These are phyloP conservation scores for Fringilla coelebs DNA, from an alignment of 2,797 vertebrate genomes.

Conservation along the genomic window DNA sequence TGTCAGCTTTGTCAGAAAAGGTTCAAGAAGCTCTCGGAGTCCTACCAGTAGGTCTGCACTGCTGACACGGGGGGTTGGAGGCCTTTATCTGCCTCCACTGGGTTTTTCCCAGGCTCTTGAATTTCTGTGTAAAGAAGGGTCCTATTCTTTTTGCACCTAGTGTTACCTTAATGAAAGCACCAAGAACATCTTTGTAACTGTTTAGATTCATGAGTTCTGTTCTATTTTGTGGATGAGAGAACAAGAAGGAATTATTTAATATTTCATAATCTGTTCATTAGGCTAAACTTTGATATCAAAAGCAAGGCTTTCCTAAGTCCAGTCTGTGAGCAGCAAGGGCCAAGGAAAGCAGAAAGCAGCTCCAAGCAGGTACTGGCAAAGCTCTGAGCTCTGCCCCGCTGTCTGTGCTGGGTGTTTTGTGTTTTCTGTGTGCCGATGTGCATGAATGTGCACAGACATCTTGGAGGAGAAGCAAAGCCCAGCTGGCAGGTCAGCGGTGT, in stretches of 20 bases:
- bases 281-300: neutral
- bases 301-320: neutral
- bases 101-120: neutral
- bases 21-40: neutral
- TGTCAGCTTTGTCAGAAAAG: neutral
- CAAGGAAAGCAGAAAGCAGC: neutral
- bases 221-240: neutral
- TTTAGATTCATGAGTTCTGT: neutral
- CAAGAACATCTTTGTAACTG: neutral
- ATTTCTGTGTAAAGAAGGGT: neutral
- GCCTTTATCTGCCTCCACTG: neutral
- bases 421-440: neutral
- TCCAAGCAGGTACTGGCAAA: neutral
- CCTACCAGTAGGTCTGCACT: neutral
- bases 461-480: neutral
- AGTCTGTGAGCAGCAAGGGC: neutral
- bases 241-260: neutral
- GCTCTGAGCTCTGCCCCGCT: neutral
- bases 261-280: neutral
- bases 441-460: neutral
- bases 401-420: neutral
- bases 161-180: neutral
- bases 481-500: neutral
- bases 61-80: neutral
- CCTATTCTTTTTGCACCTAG: neutral